A percentile compares a stretch with the other conserved stretches of the same genome.
Conservation (phyloP, 2,113 vertebrate genomes). For the Saguinus midas region DNA sequence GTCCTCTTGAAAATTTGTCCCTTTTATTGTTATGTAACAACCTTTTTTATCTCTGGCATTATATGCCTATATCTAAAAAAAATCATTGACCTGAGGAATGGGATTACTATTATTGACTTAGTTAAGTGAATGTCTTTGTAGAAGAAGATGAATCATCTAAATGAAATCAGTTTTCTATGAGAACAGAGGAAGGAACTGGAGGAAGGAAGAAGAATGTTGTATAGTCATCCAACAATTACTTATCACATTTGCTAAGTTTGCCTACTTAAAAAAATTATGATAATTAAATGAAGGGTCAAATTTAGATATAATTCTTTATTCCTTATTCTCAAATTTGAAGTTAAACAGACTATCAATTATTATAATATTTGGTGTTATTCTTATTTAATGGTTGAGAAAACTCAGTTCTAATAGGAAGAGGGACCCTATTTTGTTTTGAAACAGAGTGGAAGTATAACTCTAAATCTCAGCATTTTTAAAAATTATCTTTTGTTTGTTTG, state of each 20-base stretch:
- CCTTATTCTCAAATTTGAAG: neutral
- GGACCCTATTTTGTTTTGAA: conserved; percentile 28
- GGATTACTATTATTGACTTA: neutral
- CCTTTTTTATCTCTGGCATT: neutral
- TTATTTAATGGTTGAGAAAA: conserved; percentile 35
- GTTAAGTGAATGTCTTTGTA: neutral
- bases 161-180: neutral
- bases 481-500: conserved; percentile 22
- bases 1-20: neutral
- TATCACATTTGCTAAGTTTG: neutral
- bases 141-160: neutral
- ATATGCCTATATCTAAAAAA: neutral
- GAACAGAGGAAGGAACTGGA: neutral
- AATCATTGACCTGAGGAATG: neutral
- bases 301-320: conserved; percentile 38
- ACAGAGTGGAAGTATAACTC: neutral
- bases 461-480: neutral
- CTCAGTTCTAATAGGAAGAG: neutral
- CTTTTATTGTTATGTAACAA: conserved; percentile 13
- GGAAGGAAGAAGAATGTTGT: neutral
- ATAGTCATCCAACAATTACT: neutral
- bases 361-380: neutral
- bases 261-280: neutral
- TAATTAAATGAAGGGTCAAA: neutral
- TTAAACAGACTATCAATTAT: neutral